Conservation (phyloP, 2,113 vertebrate species). For the Tor tambroides region DNA sequence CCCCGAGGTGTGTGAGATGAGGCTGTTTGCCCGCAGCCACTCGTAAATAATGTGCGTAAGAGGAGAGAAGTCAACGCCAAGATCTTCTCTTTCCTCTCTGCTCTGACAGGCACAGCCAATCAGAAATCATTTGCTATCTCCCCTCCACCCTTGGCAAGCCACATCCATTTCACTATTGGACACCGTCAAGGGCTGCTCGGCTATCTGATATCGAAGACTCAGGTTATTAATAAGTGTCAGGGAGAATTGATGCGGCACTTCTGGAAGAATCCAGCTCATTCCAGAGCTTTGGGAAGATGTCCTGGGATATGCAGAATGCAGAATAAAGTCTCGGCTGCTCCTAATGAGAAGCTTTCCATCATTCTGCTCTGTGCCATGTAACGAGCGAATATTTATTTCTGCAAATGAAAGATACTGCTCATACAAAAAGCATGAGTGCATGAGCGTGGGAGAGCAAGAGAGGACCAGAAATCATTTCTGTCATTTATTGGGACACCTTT, state of each 20-base stretch:
- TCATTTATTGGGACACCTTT: conserved; percentile 72
- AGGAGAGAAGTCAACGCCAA: conserved; percentile 59
- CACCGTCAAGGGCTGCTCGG: conserved; percentile 53
- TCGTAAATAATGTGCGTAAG: conserved; percentile 73
- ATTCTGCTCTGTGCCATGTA: not conserved
- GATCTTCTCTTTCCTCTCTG: conserved; percentile 27
- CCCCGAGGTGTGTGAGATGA: conserved; percentile 67
- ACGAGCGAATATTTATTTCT: conserved; percentile 48
- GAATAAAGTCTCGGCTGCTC: conserved; percentile 21
- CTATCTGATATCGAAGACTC: conserved; percentile 50
- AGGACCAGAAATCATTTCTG: conserved; percentile 66
- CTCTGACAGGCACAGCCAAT: conserved; percentile 46
- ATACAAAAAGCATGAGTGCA: conserved; percentile 21
- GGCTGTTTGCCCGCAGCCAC: conserved; percentile 68
- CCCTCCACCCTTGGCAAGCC: conserved; percentile 60
- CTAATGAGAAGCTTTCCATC: conserved; percentile 49
- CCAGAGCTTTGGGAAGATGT: conserved; percentile 24
- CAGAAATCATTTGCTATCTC: conserved; percentile 55
- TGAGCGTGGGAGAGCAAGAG: conserved; percentile 51
- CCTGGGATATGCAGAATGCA: conserved; percentile 24
- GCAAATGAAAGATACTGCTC: conserved; percentile 30
- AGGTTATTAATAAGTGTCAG: conserved; percentile 56
- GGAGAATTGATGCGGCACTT: conserved; percentile 47
- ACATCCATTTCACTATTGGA: conserved; percentile 60
- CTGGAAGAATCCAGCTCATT: conserved; percentile 28